Evolutionary conservation across 2,888 invertebrate genomes (phyloP).

Genomic region (Mesoligia furuncula): DNA sequence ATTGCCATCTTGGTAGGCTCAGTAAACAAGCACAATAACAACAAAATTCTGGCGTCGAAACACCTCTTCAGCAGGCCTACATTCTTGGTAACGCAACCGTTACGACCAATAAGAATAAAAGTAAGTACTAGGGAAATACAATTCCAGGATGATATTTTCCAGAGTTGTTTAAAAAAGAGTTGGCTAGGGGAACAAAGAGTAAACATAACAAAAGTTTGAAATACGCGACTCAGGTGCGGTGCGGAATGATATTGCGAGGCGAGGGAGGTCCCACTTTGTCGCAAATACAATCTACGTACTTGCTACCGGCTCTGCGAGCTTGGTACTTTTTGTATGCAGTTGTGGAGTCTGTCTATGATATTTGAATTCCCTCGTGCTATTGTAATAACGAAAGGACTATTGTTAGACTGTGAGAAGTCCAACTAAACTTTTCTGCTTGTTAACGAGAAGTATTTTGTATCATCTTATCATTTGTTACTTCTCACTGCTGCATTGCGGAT

Average conservation of each 20-base stretch:
- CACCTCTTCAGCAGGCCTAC: conserved; percentile 7
- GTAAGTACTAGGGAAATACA: conserved; percentile 28
- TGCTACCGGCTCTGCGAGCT: conserved; percentile 33
- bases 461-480: not conserved
- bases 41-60: conserved; percentile 1
- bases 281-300: conserved; percentile 61
- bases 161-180: conserved; percentile 56
- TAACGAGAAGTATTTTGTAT: not conserved
- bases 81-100: conserved; percentile 25
- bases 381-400: not conserved
- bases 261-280: conserved; percentile 48
- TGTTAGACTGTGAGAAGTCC: not conserved
- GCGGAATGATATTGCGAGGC: conserved; percentile 58
- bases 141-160: conserved; percentile 44
- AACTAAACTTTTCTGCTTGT: not conserved
- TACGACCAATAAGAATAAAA: conserved; percentile 28
- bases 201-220: conserved; percentile 64
- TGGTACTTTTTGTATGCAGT: conserved; percentile 40
- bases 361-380: conserved; percentile 30
- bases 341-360: conserved; percentile 23
- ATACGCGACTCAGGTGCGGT: conserved; percentile 64
- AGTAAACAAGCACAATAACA: not conserved
- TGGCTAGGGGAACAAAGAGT: conserved; percentile 59
- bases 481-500: not conserved
- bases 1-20: not conserved